Conservation (phyloP, 2,888 invertebrate species). For the Digitonthophagus gazella region DNA sequence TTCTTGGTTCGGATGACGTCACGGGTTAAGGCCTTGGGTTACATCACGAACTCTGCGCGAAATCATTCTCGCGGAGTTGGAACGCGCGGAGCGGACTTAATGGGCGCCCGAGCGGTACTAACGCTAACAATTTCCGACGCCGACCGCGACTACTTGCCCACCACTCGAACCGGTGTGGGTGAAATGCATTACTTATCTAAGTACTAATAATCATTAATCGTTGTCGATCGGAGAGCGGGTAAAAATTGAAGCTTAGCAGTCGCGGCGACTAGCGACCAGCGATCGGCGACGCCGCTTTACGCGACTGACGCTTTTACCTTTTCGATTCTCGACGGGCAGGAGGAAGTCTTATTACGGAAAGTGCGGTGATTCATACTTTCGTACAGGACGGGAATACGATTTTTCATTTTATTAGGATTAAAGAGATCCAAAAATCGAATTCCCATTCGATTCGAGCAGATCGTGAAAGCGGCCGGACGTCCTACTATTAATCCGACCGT, state of each 20-base stretch:
- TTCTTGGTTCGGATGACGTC: neutral
- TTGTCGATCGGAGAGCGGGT: neutral
- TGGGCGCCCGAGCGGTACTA: conserved; percentile 9
- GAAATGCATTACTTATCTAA: neutral
- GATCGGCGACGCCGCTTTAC: too few relatives aligned
- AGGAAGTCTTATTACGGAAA: too few relatives aligned
- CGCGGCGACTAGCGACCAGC: too few relatives aligned
- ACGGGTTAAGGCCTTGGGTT: neutral
- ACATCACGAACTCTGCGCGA: conserved; percentile 12
- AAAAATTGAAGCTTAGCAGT: too few relatives aligned
- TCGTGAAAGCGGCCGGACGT: neutral
- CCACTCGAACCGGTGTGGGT: conserved; percentile 6
- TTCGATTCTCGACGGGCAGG: too few relatives aligned
- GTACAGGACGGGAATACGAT: too few relatives aligned
- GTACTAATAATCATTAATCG: conserved; percentile 5
- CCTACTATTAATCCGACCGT: neutral
- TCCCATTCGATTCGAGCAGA: neutral
- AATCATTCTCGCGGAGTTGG: neutral
- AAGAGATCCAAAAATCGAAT: neutral
- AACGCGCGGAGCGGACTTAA: neutral
- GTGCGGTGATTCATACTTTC: too few relatives aligned
- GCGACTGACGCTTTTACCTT: too few relatives aligned
- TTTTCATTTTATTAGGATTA: too few relatives aligned
- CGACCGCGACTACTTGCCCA: neutral
- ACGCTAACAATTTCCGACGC: conserved; percentile 1